Evolutionary conservation across 1,140 invertebrate genomes (phyloP), one percentile per base, ranked within the genome.

Genomic region (Bombus polaris): DNA sequence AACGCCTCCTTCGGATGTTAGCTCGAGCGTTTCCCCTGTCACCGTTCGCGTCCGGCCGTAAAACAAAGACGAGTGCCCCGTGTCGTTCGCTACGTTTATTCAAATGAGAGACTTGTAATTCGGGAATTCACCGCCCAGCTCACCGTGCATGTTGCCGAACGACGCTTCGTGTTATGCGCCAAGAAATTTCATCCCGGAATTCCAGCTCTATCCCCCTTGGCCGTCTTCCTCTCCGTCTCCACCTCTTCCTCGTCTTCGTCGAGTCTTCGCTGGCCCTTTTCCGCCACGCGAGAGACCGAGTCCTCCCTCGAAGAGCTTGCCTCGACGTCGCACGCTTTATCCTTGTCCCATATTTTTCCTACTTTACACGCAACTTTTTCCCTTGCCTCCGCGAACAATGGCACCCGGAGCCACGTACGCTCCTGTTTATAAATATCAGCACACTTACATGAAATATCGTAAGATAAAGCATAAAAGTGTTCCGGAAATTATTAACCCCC

Each of bases 101-200:
- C 90, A 91, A 91, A 91, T 91, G 87, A 91, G 90, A 88, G 83
- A 65, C 90, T 85, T 91, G 91, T 91, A 91, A 91, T 91, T 91
- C 86, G 90, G 91, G 87, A 91, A 91, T 91, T 91, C 90, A 86
- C 83, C 83, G 85, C 53, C 87, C 71, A 28, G 18, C 71, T 57
- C 78, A 72, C 44, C 47, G 85, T 53, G 68, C 66, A 70, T 80
- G 82, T 75, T 83, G 76, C 77, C 87, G 62, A 74, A 83, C 85
- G 83, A 89, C 80, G 74, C 81, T 79, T 71, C 77, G 70, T 88
- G 83, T 90, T 90, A 44, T 83, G 78, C 70, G 65, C 65, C 57
- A 57, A 71, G 77, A 86, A 88, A 90, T 91, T 91, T 74, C 87
- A 79, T 85, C 59, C 65, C 59, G 73, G 66, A 84, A 86, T 66